phyloP scores from a whole-genome alignment of 2,888 invertebrate genomes.

The Drosophila flavopinicola region DNA sequence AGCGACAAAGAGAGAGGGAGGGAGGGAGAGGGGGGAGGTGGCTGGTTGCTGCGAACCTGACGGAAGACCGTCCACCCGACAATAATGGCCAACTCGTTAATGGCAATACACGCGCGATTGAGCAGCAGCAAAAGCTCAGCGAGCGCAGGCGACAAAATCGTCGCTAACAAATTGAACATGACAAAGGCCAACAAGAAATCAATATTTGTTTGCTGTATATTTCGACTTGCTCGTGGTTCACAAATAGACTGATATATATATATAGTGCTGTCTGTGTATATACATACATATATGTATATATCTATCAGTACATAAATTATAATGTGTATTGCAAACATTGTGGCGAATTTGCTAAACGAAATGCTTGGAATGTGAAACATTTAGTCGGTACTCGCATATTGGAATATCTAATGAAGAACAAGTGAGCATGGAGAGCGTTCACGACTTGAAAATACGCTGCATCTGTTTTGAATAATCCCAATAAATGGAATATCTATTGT shows the following conservation, averaged over 20 bases:
- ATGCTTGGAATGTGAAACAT: slow-evolving; percentile 25
- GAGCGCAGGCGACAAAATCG: slow-evolving; percentile 28
- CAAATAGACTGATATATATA: slow-evolving; percentile 1
- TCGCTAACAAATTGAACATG: not conserved
- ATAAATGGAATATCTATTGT: no score
- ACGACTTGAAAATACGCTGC: not conserved
- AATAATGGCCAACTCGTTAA: slow-evolving; percentile 41
- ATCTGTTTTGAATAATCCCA: not conserved
- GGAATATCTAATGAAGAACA: slow-evolving; percentile 3
- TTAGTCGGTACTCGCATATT: slow-evolving; percentile 9
- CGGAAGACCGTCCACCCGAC: slow-evolving; percentile 48
- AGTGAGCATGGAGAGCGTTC: not conserved
- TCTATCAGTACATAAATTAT: not conserved
- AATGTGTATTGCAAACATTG: not conserved
- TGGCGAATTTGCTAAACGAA: slow-evolving; percentile 2
- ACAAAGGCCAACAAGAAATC: not conserved
- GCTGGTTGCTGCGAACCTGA: slow-evolving; percentile 6
- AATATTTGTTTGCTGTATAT: not conserved
- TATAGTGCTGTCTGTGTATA: not conserved
- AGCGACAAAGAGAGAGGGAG: slow-evolving; percentile 4
- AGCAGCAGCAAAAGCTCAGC: slow-evolving; percentile 21
- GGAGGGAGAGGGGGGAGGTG: not conserved
- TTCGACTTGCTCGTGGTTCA: not conserved
- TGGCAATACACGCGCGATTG: slow-evolving; percentile 50
- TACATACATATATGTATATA: no score